These are phyloP conservation scores for Caenorhabditis sp. DNA, from an alignment of 2,888 invertebrate species.

Conservation along the genomic window DNA sequence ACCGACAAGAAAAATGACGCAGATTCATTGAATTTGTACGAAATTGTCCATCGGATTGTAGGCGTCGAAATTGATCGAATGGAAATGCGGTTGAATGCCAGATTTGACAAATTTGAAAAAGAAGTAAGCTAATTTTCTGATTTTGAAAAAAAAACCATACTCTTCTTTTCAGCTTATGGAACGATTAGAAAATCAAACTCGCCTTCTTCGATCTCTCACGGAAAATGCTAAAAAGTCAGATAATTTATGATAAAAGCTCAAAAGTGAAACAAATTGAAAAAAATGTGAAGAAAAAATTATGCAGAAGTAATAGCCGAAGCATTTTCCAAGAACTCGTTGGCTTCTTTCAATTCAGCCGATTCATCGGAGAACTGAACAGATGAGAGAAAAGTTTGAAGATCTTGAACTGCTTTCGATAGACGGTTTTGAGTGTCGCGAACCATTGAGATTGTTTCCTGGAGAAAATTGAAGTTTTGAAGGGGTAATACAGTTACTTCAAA, in stretches of 20 bases:
- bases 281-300: background rate
- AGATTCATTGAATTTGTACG: conserved; percentile 11
- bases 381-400: conserved; percentile 16
- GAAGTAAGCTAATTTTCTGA: background rate
- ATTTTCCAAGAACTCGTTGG: conserved; percentile 17
- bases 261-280: no score
- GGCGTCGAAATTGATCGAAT: conserved; percentile 50
- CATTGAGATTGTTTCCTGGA: conserved; percentile 52
- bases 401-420: conserved; percentile 27
- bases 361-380: conserved; percentile 10
- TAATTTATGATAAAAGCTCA: background rate
- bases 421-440: conserved; percentile 35
- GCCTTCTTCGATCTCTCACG: background rate
- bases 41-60: conserved; percentile 39
- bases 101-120: conserved; percentile 12
- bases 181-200: background rate
- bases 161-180: background rate
- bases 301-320: conserved; percentile 2
- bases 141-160: background rate
- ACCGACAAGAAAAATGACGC: no score
- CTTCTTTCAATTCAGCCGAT: conserved; percentile 18
- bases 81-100: conserved; percentile 34
- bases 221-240: background rate
- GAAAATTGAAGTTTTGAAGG: no score
- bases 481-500: no score